Percentiles rank a stretch among this genome's conserved stretches.
Evolutionary conservation across 1,140 invertebrate species (phyloP).

Genomic region (Muscidifurax raptorellus): DNA sequence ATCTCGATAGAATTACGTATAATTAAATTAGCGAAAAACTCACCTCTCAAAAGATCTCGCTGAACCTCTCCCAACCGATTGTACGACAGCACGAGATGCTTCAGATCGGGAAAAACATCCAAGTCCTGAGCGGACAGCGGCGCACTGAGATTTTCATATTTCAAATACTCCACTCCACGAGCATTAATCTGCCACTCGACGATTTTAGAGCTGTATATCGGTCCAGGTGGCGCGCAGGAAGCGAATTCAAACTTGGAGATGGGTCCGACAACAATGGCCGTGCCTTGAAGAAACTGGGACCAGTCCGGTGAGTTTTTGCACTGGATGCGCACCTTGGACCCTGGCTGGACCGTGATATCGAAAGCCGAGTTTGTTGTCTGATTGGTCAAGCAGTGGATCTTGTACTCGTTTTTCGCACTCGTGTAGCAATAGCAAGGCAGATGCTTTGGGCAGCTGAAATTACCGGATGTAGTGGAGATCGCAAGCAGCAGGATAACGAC

Average conservation of each 20-base stretch:
- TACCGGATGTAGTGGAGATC: too few species aligned
- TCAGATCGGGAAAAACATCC: not conserved
- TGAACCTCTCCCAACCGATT: not conserved
- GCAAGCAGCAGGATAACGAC: not conserved
- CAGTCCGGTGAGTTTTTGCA: conserved; percentile 20
- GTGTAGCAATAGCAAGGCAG: conserved; percentile 1
- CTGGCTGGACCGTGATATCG: not conserved
- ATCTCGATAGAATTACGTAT: too few species aligned
- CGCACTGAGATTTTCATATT: not conserved
- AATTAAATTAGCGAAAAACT: not conserved
- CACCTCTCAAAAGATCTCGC: conserved; percentile 32
- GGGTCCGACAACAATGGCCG: not conserved
- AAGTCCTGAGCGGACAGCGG: not conserved
- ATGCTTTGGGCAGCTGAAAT: not conserved
- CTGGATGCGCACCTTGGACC: not conserved
- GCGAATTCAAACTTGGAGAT: not conserved
- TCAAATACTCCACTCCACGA: not conserved
- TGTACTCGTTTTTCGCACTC: not conserved
- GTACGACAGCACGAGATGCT: conserved; percentile 13
- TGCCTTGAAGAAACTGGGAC: not conserved
- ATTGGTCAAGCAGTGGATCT: not conserved
- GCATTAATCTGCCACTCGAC: not conserved
- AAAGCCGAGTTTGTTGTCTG: not conserved
- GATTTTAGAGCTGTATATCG: not conserved
- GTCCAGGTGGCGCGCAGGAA: not conserved